These are phyloP conservation scores for Microhierax caerulescens DNA, from an alignment of 2,797 vertebrate genomes.

Conservation along the genomic window DNA sequence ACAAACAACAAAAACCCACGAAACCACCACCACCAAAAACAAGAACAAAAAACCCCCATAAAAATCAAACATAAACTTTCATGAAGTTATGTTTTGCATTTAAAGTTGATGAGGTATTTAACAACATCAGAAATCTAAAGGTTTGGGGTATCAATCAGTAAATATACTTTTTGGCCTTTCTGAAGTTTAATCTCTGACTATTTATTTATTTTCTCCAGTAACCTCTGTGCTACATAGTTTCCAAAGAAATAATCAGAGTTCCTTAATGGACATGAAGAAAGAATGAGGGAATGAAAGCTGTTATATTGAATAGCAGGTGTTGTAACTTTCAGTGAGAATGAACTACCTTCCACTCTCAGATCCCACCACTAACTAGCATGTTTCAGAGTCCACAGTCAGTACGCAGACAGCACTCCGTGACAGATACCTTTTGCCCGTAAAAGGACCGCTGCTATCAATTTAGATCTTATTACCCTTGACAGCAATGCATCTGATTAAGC, in stretches of 20 bases:
- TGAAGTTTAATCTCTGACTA: neutral
- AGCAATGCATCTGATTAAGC: neutral
- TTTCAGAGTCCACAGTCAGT: neutral
- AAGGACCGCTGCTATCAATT: neutral
- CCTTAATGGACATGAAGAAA: neutral
- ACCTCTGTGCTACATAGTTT: neutral
- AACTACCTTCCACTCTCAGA: neutral
- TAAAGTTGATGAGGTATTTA: neutral
- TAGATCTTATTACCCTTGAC: neutral
- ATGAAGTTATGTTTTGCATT: neutral
- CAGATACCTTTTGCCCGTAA: neutral
- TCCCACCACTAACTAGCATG: neutral
- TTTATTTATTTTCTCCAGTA: neutral
- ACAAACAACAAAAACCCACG: too few species aligned
- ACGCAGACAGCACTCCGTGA: neutral
- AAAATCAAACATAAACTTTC: neutral
- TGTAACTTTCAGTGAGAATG: neutral
- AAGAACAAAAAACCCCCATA: neutral
- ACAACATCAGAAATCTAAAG: neutral
- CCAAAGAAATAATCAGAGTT: neutral
- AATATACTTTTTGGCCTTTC: neutral
- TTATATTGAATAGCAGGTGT: neutral
- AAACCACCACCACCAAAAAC: too few species aligned
- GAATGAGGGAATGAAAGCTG: neutral
- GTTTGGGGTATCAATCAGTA: accelerated